A percentile compares a stretch with the other conserved stretches of the same genome.
Conservation (phyloP, 2,113 vertebrate genomes). For the Mobula birostris region DNA sequence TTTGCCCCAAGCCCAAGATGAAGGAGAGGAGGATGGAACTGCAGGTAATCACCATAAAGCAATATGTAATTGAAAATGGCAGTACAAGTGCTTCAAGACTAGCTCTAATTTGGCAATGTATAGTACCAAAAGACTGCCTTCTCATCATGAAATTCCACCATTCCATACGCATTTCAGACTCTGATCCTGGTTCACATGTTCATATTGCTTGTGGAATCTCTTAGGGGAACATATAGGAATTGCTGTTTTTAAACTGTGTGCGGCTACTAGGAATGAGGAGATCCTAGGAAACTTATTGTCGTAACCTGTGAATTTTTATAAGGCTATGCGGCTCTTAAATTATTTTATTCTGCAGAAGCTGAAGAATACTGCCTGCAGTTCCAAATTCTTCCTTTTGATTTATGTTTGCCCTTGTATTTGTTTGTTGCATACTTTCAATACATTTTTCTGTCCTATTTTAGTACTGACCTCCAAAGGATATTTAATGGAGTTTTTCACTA, state of each 20-base stretch:
- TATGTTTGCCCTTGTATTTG: neutral
- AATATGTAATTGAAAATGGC: no score
- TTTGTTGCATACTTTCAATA: neutral
- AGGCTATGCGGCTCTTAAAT: neutral
- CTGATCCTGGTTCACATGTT: no score
- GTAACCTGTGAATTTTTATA: neutral
- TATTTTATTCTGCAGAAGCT: neutral
- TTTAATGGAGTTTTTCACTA: neutral
- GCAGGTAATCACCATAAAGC: no score
- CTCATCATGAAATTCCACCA: no score
- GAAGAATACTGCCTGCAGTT: neutral
- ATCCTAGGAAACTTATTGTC: no score
- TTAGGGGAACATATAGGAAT: neutral
- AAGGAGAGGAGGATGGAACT: no score
- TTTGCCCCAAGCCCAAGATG: no score
- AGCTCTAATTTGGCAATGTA: no score
- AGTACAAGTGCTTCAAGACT: no score
- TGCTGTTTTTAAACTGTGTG: neutral
- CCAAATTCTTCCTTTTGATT: neutral
- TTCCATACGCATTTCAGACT: no score
- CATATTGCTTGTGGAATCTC: neutral
- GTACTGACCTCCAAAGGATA: neutral
- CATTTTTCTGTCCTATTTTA: no score
- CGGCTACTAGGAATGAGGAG: neutral
- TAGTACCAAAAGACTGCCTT: no score